Conservation (phyloP, 2,888 invertebrate genomes). For the Zeuzera pyrina region DNA sequence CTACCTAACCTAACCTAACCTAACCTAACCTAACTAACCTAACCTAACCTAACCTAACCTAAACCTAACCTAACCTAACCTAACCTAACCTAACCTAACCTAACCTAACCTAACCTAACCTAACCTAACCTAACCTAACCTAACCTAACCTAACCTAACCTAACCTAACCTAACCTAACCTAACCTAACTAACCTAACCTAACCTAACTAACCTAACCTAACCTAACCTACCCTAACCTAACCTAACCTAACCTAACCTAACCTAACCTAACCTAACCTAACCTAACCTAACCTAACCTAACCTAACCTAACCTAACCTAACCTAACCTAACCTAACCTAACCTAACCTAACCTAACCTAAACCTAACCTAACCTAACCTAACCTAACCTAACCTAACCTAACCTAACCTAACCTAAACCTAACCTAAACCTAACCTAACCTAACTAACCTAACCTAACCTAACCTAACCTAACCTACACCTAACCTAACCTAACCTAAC, state of each 20-base stretch:
- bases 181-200: constrained; percentile 14
- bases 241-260: constrained; percentile 15
- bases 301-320: constrained; percentile 12
- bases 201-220: constrained; percentile 14
- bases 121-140: constrained; percentile 13
- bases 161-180: constrained; percentile 12
- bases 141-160: constrained; percentile 15
- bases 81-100: constrained; percentile 8
- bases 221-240: constrained; percentile 15
- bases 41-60: constrained; percentile 7
- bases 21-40: constrained; percentile 5
- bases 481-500: constrained; percentile 12
- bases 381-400: constrained; percentile 8
- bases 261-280: constrained; percentile 15
- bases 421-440: constrained; percentile 14
- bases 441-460: constrained; percentile 10
- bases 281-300: constrained; percentile 14
- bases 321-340: constrained; percentile 18
- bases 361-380: constrained; percentile 5
- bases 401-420: constrained; percentile 12
- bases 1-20: constrained; percentile 10
- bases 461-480: constrained; percentile 14
- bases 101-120: constrained; percentile 10
- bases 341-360: constrained; percentile 13
- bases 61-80: constrained; percentile 11